phyloP scores from a whole-genome alignment of 2,113 vertebrate species.

The Gambusia holbrooki region DNA sequence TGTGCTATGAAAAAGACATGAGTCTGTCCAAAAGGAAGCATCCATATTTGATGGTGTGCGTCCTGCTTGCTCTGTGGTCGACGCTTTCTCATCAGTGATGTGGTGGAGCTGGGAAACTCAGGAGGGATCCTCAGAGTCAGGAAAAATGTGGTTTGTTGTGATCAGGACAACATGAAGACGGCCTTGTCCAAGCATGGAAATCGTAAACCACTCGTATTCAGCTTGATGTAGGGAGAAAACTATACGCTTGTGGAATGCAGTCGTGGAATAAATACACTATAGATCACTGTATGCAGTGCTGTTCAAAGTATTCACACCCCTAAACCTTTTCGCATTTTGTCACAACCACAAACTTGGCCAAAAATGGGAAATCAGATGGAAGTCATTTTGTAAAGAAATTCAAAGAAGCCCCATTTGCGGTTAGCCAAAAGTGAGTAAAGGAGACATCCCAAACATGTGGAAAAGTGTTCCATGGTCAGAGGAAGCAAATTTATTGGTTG shows the following conservation, averaged over 20 bases:
- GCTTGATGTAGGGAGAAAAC: conserved; percentile 26
- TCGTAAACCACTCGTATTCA: conserved; percentile 16
- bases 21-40: conserved; percentile 59
- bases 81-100: conserved; percentile 34
- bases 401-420: neutral
- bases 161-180: conserved; percentile 19
- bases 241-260: neutral
- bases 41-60: conserved; percentile 75
- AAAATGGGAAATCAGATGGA: neutral
- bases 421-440: neutral
- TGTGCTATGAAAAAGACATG: conserved; percentile 74
- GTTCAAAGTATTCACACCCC: neutral
- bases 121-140: conserved; percentile 20
- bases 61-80: conserved; percentile 43
- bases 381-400: too few relatives aligned
- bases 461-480: too few relatives aligned
- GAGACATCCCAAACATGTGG: too few relatives aligned
- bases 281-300: neutral
- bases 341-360: neutral
- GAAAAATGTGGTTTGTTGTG: conserved; percentile 9
- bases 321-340: neutral
- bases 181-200: conserved; percentile 4
- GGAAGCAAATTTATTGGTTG: too few relatives aligned
- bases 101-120: conserved; percentile 23
- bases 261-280: conserved; percentile 18